These are phyloP conservation scores for Furnarius figulus DNA, from an alignment of 2,113 vertebrate species.

Conservation along the genomic window DNA sequence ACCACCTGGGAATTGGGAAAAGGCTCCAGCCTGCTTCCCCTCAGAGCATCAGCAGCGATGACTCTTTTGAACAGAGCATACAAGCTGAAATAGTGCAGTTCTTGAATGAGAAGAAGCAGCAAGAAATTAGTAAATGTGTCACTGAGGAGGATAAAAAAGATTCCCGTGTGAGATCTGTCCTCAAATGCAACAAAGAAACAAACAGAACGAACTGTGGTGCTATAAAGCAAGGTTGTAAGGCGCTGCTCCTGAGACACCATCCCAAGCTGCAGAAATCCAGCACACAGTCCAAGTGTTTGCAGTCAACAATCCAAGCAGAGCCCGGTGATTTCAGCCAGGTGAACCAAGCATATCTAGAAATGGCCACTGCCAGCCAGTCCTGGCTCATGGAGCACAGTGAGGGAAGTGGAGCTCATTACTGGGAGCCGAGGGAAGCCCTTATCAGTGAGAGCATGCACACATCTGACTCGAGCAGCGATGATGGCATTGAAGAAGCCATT, in stretches of 20 bases:
- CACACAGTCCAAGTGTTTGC: neutral
- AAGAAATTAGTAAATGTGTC: neutral
- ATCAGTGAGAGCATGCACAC: accelerated
- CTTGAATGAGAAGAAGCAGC: slow-evolving; percentile 75
- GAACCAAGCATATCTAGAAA: neutral
- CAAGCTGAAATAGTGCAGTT: slow-evolving; percentile 80
- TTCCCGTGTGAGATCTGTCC: neutral
- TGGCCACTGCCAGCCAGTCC: neutral
- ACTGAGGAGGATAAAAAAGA: neutral
- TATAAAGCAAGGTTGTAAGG: slow-evolving; percentile 56
- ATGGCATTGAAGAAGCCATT: slow-evolving; percentile 94
- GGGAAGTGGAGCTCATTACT: neutral
- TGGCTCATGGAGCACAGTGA: neutral
- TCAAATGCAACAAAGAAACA: slow-evolving; percentile 68
- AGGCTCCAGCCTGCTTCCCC: slow-evolving; percentile 72
- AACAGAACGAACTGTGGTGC: slow-evolving; percentile 5
- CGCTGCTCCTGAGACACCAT: slow-evolving; percentile 38
- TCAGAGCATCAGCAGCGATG: slow-evolving; percentile 77
- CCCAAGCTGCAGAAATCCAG: slow-evolving; percentile 15
- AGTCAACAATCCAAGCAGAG: neutral
- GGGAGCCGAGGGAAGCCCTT: neutral
- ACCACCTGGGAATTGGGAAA: neutral
- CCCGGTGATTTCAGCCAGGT: neutral
- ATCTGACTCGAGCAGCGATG: slow-evolving; percentile 88
- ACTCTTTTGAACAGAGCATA: slow-evolving; percentile 83